phyloP scores from a whole-genome alignment of 2,797 vertebrate species.

The Acanthurus tractus region DNA sequence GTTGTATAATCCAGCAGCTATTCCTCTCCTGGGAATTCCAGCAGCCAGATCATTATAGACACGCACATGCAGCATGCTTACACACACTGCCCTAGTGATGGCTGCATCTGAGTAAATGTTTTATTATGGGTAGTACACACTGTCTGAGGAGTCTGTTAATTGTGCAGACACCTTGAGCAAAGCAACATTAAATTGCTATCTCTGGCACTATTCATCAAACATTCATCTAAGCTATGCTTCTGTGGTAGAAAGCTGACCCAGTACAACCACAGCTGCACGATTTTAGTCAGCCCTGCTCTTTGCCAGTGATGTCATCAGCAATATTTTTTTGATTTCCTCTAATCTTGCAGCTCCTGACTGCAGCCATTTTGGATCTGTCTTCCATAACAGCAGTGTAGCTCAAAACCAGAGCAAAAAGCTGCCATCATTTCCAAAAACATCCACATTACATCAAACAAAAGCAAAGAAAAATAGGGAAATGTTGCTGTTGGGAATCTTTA shows the following conservation, averaged over 20 bases:
- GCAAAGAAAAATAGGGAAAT: neutral
- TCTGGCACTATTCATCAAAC: slow-evolving; percentile 56
- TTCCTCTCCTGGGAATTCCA: slow-evolving; percentile 65
- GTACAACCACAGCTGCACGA: slow-evolving; percentile 18
- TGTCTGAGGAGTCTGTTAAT: slow-evolving; percentile 67
- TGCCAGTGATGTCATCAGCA: slow-evolving; percentile 21
- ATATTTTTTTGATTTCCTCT: slow-evolving; percentile 33
- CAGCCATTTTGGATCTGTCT: slow-evolving; percentile 34
- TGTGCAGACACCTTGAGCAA: slow-evolving; percentile 65
- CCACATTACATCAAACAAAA: slow-evolving; percentile 10
- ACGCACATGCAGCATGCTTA: slow-evolving; percentile 4
- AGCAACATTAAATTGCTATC: slow-evolving; percentile 63
- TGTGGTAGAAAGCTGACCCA: slow-evolving; percentile 28
- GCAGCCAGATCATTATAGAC: slow-evolving; percentile 54
- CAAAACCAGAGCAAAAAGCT: slow-evolving; percentile 10
- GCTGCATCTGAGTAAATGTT: slow-evolving; percentile 45
- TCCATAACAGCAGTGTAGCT: neutral
- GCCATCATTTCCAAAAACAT: slow-evolving; percentile 10
- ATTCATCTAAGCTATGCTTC: slow-evolving; percentile 52
- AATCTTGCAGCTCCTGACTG: slow-evolving; percentile 32
- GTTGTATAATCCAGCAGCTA: slow-evolving; percentile 68
- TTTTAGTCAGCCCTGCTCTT: slow-evolving; percentile 27
- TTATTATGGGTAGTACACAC: slow-evolving; percentile 41
- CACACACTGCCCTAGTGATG: neutral
- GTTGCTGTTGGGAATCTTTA: slow-evolving; percentile 21